A percentile compares a stretch with the other conserved stretches of the same genome.
These are phyloP conservation scores for Baronia brevicornis DNA, from an alignment of 2,888 invertebrate species.

Conservation along the genomic window DNA sequence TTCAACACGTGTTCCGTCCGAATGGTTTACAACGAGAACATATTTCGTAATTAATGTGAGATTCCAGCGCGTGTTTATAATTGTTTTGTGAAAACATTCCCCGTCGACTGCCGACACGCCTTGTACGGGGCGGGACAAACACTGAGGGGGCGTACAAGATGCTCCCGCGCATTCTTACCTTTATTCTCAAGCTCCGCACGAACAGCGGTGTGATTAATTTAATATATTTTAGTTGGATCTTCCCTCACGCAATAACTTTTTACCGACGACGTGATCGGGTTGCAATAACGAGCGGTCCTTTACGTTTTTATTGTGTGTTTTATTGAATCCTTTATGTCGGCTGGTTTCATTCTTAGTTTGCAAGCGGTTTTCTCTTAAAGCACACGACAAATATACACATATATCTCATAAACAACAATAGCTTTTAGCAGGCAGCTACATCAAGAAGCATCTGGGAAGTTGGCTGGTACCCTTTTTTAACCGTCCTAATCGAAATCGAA, in stretches of 20 bases:
- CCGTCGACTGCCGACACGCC: slow-evolving; percentile 27
- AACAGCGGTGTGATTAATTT: slow-evolving; percentile 59
- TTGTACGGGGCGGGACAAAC: slow-evolving; percentile 28
- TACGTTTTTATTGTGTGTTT: slow-evolving; percentile 25
- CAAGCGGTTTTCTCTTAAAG: no score
- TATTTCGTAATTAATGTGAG: slow-evolving; percentile 56
- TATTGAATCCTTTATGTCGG: slow-evolving; percentile 24
- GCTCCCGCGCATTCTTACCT: slow-evolving; percentile 19
- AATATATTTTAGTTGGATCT: slow-evolving; percentile 57
- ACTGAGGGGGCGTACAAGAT: slow-evolving; percentile 9
- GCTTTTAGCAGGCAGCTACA: no score
- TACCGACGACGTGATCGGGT: slow-evolving; percentile 35
- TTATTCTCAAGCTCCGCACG: slow-evolving; percentile 43
- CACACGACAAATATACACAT: no score
- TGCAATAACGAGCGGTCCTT: slow-evolving; percentile 21
- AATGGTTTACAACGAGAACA: slow-evolving; percentile 30
- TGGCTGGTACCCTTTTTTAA: no score
- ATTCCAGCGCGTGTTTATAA: slow-evolving; percentile 34
- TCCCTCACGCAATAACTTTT: slow-evolving; percentile 54
- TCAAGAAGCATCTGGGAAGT: no score
- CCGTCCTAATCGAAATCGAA: no score
- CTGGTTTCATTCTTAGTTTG: slow-evolving; percentile 20
- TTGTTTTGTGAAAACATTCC: slow-evolving; percentile 47
- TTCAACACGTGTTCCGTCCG: slow-evolving; percentile 26
- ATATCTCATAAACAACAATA: no score